Conservation (phyloP, 2,888 invertebrate species). For the Apamea crenata region DNA sequence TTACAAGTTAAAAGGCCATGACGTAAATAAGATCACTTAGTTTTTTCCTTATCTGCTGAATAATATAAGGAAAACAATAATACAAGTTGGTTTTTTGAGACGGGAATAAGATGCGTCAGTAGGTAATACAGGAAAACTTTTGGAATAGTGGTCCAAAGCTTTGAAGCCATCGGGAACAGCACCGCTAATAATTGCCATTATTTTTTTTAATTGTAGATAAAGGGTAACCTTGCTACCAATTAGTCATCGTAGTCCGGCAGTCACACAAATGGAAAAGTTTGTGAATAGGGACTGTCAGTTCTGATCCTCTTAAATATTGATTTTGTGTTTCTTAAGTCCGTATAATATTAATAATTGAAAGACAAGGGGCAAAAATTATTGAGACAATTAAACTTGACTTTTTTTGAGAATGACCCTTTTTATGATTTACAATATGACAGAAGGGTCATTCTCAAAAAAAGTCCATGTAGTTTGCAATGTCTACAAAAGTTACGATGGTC, state of each 20-base stretch:
- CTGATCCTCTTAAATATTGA: background rate
- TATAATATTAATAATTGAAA: background rate
- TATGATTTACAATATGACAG: background rate
- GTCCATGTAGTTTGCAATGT: background rate
- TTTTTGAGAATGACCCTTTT: background rate
- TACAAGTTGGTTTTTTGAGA: conserved; percentile 29
- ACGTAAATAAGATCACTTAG: conserved; percentile 7
- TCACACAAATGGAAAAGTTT: background rate
- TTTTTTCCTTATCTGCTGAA: conserved; percentile 16
- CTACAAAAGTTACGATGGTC: background rate
- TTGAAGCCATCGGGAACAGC: background rate
- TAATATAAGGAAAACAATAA: conserved; percentile 13
- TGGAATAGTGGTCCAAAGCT: background rate
- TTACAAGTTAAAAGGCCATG: conserved; percentile 17
- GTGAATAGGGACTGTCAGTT: background rate
- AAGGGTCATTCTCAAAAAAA: background rate
- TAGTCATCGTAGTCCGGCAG: background rate
- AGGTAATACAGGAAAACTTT: conserved; percentile 3
- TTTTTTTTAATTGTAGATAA: background rate
- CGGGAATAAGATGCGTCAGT: conserved; percentile 10
- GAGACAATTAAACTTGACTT: background rate
- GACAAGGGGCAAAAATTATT: background rate
- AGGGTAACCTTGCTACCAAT: background rate
- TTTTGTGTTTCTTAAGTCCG: background rate
- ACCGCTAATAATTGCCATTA: background rate